Base-by-base conservation (phyloP, 64 coral and sea anemone species). In the Exaiptasia diaphana region DNA sequence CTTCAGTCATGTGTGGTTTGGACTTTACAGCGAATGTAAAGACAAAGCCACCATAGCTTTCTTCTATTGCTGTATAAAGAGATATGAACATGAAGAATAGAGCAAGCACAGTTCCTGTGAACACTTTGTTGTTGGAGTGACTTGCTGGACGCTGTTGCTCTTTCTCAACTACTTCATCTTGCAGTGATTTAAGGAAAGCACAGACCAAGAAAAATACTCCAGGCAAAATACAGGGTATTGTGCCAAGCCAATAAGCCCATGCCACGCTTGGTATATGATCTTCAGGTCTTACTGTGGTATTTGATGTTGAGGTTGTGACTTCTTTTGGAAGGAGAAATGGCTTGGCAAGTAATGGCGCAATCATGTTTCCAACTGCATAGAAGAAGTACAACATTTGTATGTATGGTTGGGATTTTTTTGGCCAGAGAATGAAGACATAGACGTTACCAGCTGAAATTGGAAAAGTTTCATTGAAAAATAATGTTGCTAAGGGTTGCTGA, bases 271-370 rank as follows among this genome's bases (percentile, higher is more conserved):
- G 81, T 37, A 84, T 32, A 52, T 12, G 10, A 52, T n/a, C 49
- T 12, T 52, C 49, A n/a, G n/a, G n/a, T n/a, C n/a, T n/a, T n/a
- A n/a, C n/a, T n/a, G n/a, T n/a, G n/a, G n/a, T n/a, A n/a, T n/a
- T n/a, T n/a, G n/a, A n/a, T n/a, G n/a, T n/a, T n/a, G n/a, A n/a
- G n/a, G n/a, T n/a, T n/a, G n/a, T n/a, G n/a, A n/a, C n/a, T n/a
- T n/a, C n/a, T n/a, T n/a, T n/a, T n/a, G n/a, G n/a, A n/a, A n/a
- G 64, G 42, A 94, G 85, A 22, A 94, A 94, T 1, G 91, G 85
- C 34, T 76, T 67, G 18, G 44, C 91, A 3, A 88, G 23, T 4
- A 94, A 49, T 5, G 91, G 91, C 3, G 91, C 77, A 0, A 84
- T 52, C 30, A 94, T 84, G 3, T 72, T 79, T 0, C 91, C 91